Conservation (phyloP, 2,888 invertebrate genomes). For the Diadromus collaris region DNA sequence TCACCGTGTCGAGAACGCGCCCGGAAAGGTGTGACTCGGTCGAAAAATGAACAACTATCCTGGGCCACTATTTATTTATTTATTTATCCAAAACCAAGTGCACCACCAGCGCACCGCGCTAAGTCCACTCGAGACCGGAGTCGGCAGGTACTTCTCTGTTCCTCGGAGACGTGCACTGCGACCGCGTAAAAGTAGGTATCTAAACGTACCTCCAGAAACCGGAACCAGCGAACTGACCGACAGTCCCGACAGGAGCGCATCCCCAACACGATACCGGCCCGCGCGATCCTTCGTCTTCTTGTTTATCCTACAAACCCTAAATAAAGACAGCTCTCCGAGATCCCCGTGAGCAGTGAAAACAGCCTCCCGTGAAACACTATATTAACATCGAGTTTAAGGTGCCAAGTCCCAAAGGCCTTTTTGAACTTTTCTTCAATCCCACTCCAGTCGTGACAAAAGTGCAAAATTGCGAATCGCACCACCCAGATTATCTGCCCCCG, state of each 20-base stretch:
- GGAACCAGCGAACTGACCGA: constrained; percentile 44
- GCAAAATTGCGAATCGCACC: constrained; percentile 43
- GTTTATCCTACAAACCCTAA: constrained; percentile 62
- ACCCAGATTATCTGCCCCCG: constrained; percentile 18
- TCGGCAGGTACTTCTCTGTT: constrained; percentile 22
- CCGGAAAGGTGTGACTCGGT: constrained; percentile 67
- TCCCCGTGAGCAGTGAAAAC: constrained; percentile 22
- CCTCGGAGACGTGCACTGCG: not conserved
- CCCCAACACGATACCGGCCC: constrained; percentile 20
- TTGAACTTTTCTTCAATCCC: constrained; percentile 6
- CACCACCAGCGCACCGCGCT: constrained; percentile 38
- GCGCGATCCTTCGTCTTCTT: constrained; percentile 27
- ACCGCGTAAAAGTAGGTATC: constrained; percentile 52
- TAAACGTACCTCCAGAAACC: not conserved
- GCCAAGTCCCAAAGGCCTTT: constrained; percentile 17
- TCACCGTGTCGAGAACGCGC: constrained; percentile 34
- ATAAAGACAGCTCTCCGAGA: constrained; percentile 55
- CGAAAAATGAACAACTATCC: constrained; percentile 68
- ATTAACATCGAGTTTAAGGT: constrained; percentile 44
- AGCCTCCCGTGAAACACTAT: constrained; percentile 39
- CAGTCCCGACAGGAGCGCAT: constrained; percentile 41
- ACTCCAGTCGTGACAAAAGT: constrained; percentile 49
- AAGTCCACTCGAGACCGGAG: constrained; percentile 49
- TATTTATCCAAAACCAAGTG: constrained; percentile 63
- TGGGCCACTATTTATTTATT: constrained; percentile 75